Evolutionary conservation across 2,113 vertebrate genomes (phyloP).

Genomic region (Onychostoma macrolepis): DNA sequence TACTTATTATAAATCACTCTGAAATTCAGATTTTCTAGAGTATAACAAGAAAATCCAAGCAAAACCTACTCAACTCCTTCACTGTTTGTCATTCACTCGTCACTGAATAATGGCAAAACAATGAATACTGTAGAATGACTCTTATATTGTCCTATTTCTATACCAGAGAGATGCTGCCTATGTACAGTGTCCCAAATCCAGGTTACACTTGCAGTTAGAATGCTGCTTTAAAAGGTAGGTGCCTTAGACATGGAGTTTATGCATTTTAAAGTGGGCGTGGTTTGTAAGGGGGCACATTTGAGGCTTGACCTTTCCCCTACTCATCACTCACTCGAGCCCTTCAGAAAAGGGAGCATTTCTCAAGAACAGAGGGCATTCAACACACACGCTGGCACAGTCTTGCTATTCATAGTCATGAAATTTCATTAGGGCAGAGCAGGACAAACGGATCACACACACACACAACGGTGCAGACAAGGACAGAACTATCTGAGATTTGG

Average conservation of each 20-base stretch:
- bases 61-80: neutral
- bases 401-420: slow-evolving; percentile 54
- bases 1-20: neutral
- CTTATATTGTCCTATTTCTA: neutral
- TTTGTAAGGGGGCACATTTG: neutral
- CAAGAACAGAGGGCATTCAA: slow-evolving; percentile 33
- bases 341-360: slow-evolving; percentile 17
- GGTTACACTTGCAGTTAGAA: neutral
- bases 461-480: neutral
- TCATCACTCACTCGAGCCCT: neutral
- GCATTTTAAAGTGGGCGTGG: neutral
- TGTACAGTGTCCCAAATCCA: neutral
- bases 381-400: slow-evolving; percentile 20
- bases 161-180: neutral
- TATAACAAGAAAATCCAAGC: neutral
- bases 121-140: neutral
- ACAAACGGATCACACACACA: slow-evolving; percentile 16
- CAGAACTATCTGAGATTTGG: neutral
- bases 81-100: neutral
- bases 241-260: neutral
- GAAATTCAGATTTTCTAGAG: neutral
- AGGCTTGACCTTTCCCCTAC: slow-evolving; percentile 24
- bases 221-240: neutral
- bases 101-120: neutral
- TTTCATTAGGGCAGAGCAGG: slow-evolving; percentile 45